A percentile compares a stretch with the other conserved stretches of the same genome.
phyloP scores from a whole-genome alignment of 2,797 vertebrate species.

The Tenualosa ilisha region DNA sequence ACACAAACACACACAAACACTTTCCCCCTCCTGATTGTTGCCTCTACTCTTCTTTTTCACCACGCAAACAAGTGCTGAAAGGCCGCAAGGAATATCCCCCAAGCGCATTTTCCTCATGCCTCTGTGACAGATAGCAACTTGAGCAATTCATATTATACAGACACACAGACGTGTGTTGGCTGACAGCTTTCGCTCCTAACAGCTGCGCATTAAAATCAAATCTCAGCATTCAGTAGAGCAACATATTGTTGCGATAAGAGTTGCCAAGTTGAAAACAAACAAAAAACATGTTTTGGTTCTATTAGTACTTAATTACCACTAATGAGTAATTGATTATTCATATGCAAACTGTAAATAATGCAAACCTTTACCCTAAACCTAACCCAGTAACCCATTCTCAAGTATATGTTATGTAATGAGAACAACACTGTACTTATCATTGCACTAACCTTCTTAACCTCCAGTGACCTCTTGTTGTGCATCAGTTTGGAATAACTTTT shows the following conservation, averaged over 20 bases:
- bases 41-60: constrained; percentile 36
- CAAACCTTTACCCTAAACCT: neutral
- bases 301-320: neutral
- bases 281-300: neutral
- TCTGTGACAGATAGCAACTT: constrained; percentile 52
- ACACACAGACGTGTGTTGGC: neutral
- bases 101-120: constrained; percentile 56
- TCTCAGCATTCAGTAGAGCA: neutral
- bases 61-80: constrained; percentile 42
- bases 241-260: neutral
- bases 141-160: constrained; percentile 32
- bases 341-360: neutral
- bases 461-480: neutral
- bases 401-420: neutral
- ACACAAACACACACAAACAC: constrained; percentile 8
- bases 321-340: neutral
- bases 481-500: neutral
- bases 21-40: constrained; percentile 33
- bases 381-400: neutral
- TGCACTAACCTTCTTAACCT: neutral
- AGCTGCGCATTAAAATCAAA: neutral
- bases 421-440: neutral
- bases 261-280: neutral
- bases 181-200: neutral
- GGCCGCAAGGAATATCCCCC: constrained; percentile 54